Base-by-base conservation (phyloP, 2,797 vertebrate species). In the Hippocampus kuda region DNA sequence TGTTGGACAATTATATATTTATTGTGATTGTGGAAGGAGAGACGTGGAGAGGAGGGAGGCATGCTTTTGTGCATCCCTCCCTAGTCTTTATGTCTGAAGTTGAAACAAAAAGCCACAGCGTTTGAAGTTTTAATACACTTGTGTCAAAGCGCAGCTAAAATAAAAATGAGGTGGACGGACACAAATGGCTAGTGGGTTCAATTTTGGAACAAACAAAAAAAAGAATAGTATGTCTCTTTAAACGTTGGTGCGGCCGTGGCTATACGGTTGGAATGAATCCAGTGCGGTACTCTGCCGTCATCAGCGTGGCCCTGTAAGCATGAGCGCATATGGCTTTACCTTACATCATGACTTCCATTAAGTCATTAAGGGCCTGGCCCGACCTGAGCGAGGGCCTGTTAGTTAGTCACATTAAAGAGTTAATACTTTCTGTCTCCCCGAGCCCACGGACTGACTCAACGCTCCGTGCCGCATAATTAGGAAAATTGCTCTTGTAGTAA, bases 401-500 rank as follows among this genome's bases (percentile, higher is more conserved):
- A 81, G 83, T 82, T 83, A 72, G 80, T 85, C 80, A 82, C 84
- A 82, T 86, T 87, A 86, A 88, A 88, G 83, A 84, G 79, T 89
- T 89, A 87, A 91, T 84, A 81, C 86, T 86, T 88, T 88, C 82
- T 68, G 73, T 80, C 83, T 76, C 79, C 72, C 67, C 81, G 73
- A 80, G 77, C 83, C 69, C 48, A 87, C 74, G 83, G 80, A 77
- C 81, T 80, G 82, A 82, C 82, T 89, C 88, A 86, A 91, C 81
- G 85, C 89, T 91, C 90, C 92, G 90, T 92, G 89, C 78, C 74
- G 83, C 59, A 60, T 92, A 93, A 94, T 95, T 94, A 93, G 91
- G 91, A 94, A 94, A 93, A 95, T 93, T 91, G 91, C 92, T 91
- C 90, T 90, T 90, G 91, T 91, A 90, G 91, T 91, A 91, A 93